phyloP scores from a whole-genome alignment of 2,888 invertebrate genomes.

The Coelopa pilipes region DNA sequence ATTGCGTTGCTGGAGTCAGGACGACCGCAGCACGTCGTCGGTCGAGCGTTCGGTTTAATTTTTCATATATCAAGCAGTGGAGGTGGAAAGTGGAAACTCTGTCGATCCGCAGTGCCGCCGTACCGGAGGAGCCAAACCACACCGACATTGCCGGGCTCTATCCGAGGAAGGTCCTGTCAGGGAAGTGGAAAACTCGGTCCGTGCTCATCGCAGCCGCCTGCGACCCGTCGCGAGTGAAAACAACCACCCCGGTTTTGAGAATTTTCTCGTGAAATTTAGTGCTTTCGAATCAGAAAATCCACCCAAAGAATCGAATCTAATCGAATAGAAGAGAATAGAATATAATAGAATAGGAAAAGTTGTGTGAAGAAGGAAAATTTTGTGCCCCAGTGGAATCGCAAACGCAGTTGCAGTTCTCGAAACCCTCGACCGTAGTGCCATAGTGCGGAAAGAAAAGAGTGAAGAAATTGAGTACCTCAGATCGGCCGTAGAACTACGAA shows the following conservation, averaged over 20 bases:
- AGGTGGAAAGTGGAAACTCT: too few species aligned
- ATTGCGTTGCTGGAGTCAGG: constrained; percentile 66
- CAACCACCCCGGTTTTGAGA: too few species aligned
- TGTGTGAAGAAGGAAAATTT: constrained; percentile 12
- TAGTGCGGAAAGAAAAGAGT: neutral
- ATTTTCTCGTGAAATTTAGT: neutral
- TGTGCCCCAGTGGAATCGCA: neutral
- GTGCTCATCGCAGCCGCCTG: neutral
- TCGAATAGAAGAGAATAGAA: neutral
- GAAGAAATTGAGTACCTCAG: neutral
- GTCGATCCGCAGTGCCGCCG: too few species aligned
- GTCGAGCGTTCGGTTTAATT: constrained; percentile 40
- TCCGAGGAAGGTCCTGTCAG: too few species aligned
- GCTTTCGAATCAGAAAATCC: neutral
- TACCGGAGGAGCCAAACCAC: too few species aligned
- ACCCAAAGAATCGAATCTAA: neutral
- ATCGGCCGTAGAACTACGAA: constrained; percentile 30
- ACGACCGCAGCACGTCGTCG: constrained; percentile 52
- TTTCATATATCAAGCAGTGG: constrained; percentile 12
- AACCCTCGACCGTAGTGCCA: neutral
- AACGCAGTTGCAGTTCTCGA: too few species aligned
- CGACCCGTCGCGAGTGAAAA: neutral
- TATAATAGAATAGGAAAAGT: neutral
- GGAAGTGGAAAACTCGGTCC: neutral
- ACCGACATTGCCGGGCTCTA: too few species aligned